phyloP scores from a whole-genome alignment of 2,113 vertebrate species.

The Cygnus atratus region DNA sequence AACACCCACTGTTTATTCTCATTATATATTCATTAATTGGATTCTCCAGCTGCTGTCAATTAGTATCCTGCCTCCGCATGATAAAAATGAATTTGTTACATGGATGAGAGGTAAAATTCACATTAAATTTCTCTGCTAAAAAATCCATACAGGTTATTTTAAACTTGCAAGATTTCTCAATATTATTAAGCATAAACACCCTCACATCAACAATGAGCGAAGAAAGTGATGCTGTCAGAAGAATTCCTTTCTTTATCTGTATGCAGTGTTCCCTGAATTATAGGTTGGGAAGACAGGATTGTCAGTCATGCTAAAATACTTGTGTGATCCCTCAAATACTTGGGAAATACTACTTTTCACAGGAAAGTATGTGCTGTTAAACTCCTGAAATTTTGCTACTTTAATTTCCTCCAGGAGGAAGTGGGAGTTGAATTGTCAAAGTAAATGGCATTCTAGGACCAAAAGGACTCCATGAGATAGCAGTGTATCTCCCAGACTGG shows the following conservation, averaged over 20 bases:
- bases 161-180: neutral
- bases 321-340: neutral
- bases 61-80: constrained; percentile 17
- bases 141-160: neutral
- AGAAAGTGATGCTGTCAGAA: neutral
- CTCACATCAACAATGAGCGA: neutral
- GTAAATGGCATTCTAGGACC: neutral
- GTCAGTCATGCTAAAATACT: neutral
- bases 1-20: constrained; percentile 25
- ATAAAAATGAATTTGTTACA: constrained; percentile 42
- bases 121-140: neutral
- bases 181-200: neutral
- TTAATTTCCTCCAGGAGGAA: neutral
- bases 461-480: neutral
- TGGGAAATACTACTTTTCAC: neutral
- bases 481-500: neutral
- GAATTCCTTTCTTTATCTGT: neutral
- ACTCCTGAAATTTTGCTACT: neutral
- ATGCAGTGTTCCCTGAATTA: neutral
- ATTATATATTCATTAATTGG: constrained; percentile 54
- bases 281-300: neutral
- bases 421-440: neutral
- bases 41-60: constrained; percentile 42
- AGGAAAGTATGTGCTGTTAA: neutral
- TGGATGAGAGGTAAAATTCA: constrained; percentile 45